Conservation (phyloP, 2,797 vertebrate genomes). For the Danio tinwini region DNA sequence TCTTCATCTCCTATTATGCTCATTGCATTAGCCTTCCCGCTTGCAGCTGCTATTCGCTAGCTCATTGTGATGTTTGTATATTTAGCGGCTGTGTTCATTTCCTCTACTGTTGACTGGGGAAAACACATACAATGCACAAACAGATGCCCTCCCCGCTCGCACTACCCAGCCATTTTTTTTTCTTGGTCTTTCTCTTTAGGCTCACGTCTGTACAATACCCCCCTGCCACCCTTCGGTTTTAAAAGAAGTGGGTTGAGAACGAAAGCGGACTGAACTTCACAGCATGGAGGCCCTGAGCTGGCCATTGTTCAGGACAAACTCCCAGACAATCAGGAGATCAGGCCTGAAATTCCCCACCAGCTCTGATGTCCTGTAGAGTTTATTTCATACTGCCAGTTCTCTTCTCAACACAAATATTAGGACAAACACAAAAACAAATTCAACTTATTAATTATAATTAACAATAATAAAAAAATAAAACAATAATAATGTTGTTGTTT, state of each 20-base stretch:
- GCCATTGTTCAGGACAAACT: conserved; percentile 54
- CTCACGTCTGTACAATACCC: not conserved
- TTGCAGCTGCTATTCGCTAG: conserved; percentile 58
- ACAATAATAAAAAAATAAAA: too few species aligned
- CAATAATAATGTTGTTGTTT: too few species aligned
- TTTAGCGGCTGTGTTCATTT: conserved; percentile 69
- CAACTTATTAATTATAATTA: too few species aligned
- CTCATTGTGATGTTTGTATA: conserved; percentile 77
- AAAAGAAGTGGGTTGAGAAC: conserved; percentile 56
- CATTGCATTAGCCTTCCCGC: conserved; percentile 40
- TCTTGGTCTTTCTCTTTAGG: not conserved
- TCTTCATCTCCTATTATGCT: conserved; percentile 54
- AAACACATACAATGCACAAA: conserved; percentile 67
- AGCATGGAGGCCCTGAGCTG: conserved; percentile 22
- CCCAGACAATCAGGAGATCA: conserved; percentile 40
- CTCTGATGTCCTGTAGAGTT: not conserved
- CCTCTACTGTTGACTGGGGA: conserved; percentile 66
- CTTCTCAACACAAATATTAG: too few species aligned
- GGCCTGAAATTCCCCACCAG: conserved; percentile 43
- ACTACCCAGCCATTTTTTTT: not conserved
- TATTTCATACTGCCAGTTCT: not conserved
- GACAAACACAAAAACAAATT: too few species aligned
- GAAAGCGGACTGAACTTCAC: conserved; percentile 53
- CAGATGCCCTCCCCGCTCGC: conserved; percentile 12
- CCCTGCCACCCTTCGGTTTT: conserved; percentile 27